Evolutionary conservation across 1,140 invertebrate genomes (phyloP), one percentile per base, ranked within the genome.

Genomic region (Metaphire vulgaris): DNA sequence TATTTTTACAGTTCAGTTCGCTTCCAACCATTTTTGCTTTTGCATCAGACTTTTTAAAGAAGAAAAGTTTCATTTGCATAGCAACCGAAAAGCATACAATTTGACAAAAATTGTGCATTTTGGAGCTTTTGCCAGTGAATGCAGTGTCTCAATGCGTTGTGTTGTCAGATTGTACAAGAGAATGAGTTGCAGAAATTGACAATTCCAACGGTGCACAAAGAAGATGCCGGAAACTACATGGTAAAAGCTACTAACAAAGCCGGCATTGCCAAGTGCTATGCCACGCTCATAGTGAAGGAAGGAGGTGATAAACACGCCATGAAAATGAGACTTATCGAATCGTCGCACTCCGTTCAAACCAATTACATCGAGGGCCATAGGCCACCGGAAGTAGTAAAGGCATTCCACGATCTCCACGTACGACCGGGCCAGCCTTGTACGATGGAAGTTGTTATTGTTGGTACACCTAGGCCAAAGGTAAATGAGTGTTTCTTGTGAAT

Each of bases 401-500:
- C 85, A 0, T 86, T 86, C 80, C 80, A 82, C 66, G 85, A 86
- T 76, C 76, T 81, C 64, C 79, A 75, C 2, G 84, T 88, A 26
- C 83, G 83, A 74, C 83, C 85, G 69, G 90, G 90, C 21, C 86
- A 88, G 0, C 82, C 88, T 2, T 89, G 89, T 0, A 91, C 89
- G 81, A 92, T 93, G 80, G 91, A 92, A 80, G 92, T 91, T 80
- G 88, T 90, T 30, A 89, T 91, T 33, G 85, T 83, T 74, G 92
- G 92, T 26, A 91, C 89, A 82, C 92, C 92, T 0, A 88, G 88
- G 75, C 92, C 92, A 26, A 91, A 91, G 89, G 90, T 92, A 84
- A 84, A 81, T 64, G 32, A 14, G 32, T 0, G 2, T 21, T 76
- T 6, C 73, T 33, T 1, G 28, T 74, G 21, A n/a, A n/a, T n/a